Conservation (phyloP, 2,113 vertebrate species). For the Entomyzon cyanotis region DNA sequence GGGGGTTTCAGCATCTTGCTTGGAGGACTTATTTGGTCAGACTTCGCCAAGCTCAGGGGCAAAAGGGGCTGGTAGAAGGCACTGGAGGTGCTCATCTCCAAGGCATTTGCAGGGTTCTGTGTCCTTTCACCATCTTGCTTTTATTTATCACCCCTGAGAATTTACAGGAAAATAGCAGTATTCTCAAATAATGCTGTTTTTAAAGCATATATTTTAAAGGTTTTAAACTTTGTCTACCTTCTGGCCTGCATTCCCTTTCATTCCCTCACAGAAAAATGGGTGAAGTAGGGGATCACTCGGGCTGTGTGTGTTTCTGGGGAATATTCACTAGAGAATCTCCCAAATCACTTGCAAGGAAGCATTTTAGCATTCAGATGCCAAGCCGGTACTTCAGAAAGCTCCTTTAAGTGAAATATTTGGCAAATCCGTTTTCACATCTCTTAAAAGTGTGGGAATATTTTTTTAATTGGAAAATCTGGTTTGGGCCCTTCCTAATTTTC, state of each 20-base stretch:
- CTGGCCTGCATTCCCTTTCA: not conserved
- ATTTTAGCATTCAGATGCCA: not conserved
- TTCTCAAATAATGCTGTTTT: not conserved
- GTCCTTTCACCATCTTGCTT: not conserved
- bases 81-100: not conserved
- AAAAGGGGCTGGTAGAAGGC: not conserved
- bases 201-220: not conserved
- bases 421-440: slow-evolving; percentile 29
- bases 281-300: not conserved
- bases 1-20: not conserved
- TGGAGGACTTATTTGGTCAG: not conserved
- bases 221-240: not conserved
- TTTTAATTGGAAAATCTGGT: slow-evolving; percentile 53
- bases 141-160: rapidly evolving
- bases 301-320: not conserved
- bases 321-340: not conserved
- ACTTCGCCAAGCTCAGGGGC: not conserved
- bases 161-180: not conserved
- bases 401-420: not conserved
- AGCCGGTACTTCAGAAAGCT: slow-evolving; percentile 5
- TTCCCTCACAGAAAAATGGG: not conserved
- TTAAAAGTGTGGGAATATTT: slow-evolving; percentile 56
- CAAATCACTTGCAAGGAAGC: not conserved
- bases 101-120: not conserved
- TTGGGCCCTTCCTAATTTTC: slow-evolving; percentile 47